phyloP scores from a whole-genome alignment of 1,140 invertebrate genomes.

The Aporrectodea caliginosa region DNA sequence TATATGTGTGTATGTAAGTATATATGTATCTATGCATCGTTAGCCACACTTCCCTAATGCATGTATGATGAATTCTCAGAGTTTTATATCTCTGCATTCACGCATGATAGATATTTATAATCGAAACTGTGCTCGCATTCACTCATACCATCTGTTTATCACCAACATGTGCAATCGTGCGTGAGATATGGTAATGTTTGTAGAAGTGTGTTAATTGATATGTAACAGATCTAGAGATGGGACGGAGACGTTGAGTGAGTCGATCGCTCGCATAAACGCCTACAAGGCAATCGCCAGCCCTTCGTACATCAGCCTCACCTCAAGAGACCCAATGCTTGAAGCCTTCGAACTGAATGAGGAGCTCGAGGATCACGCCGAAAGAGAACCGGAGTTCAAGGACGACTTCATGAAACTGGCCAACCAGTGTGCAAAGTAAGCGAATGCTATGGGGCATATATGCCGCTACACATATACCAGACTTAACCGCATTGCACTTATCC shows the following conservation, averaged over 20 bases:
- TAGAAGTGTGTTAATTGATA: neutral
- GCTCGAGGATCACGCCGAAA: constrained; percentile 17
- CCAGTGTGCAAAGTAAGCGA: neutral
- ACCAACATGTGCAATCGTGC: neutral
- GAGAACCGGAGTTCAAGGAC: constrained; percentile 31
- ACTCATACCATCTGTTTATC: too few relatives aligned
- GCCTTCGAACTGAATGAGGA: constrained; percentile 42
- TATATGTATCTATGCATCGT: too few relatives aligned
- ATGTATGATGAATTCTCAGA: too few relatives aligned
- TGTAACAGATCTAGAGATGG: constrained; percentile 58
- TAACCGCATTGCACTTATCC: too few relatives aligned
- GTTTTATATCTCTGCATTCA: too few relatives aligned
- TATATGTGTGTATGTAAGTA: too few relatives aligned
- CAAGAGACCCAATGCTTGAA: constrained; percentile 40
- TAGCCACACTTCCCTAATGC: too few relatives aligned
- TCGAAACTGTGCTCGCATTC: too few relatives aligned
- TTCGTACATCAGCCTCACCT: constrained; percentile 55
- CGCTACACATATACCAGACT: too few relatives aligned
- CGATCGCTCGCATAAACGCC: constrained; percentile 75
- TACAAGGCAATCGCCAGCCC: constrained; percentile 85
- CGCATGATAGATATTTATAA: too few relatives aligned
- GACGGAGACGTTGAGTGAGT: constrained; percentile 71
- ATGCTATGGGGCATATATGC: too few relatives aligned
- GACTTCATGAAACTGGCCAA: neutral
- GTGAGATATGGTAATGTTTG: neutral